phyloP scores from a whole-genome alignment of 1,140 invertebrate genomes.

The Drosophila albomicans region DNA sequence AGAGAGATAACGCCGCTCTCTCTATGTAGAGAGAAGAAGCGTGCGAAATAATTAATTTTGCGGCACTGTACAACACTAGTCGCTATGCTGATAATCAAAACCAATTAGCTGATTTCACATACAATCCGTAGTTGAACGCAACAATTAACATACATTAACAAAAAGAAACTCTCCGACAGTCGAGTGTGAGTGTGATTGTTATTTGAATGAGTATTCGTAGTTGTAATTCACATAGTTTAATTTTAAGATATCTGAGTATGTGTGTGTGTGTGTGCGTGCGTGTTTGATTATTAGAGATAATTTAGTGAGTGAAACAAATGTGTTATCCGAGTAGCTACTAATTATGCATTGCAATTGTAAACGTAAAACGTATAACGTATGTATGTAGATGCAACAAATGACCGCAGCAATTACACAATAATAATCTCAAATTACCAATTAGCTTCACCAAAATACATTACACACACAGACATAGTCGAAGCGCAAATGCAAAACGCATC shows the following conservation, averaged over 20 bases:
- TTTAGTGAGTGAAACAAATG: conserved; percentile 3
- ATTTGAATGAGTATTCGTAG: not conserved
- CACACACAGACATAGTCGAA: too few species aligned
- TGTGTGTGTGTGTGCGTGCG: not conserved
- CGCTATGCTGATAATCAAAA: conserved; percentile 5
- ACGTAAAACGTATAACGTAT: not conserved
- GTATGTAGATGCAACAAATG: not conserved
- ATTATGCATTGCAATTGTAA: conserved; percentile 15
- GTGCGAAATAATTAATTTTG: not conserved
- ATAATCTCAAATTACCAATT: not conserved
- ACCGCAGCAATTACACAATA: conserved; percentile 3
- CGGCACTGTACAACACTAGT: conserved; percentile 23
- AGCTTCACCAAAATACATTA: not conserved
- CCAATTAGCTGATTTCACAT: not conserved
- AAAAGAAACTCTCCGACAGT: not conserved
- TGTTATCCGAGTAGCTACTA: conserved; percentile 15
- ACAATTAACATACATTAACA: conserved; percentile 6
- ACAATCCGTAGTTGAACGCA: too few species aligned
- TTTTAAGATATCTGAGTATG: not conserved
- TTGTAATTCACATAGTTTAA: conserved; percentile 1
- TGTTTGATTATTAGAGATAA: not conserved
- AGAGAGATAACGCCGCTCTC: too few species aligned
- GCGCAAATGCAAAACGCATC: not conserved
- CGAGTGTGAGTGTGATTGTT: conserved; percentile 3
- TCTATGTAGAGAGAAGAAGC: too few species aligned